A percentile compares a stretch with the other conserved stretches of the same genome.
phyloP scores from a whole-genome alignment of 2,888 invertebrate species.

The Mythimna impura region DNA sequence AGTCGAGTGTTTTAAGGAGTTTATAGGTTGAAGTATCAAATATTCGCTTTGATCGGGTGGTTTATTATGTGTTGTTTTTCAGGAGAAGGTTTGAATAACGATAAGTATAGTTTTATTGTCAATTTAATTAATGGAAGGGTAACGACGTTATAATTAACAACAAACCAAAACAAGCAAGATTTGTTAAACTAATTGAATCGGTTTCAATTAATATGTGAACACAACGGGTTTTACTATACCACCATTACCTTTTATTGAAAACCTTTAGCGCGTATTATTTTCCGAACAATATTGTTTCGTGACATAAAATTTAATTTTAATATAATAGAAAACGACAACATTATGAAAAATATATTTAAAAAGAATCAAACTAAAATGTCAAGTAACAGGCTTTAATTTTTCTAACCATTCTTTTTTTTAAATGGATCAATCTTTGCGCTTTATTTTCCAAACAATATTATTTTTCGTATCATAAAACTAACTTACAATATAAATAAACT shows the following conservation, averaged over 20 bases:
- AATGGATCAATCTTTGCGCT: not conserved
- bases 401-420: not conserved
- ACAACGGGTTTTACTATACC: not conserved
- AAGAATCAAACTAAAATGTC: conserved; percentile 5
- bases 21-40: conserved; percentile 40
- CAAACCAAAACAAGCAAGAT: conserved; percentile 11
- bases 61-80: conserved; percentile 27
- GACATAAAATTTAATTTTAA: not conserved
- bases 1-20: conserved; percentile 52
- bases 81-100: not conserved
- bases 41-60: not conserved
- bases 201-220: not conserved
- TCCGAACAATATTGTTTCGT: conserved; percentile 3
- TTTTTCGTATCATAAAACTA: not conserved
- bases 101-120: conserved; percentile 5
- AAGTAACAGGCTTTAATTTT: not conserved
- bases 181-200: not conserved
- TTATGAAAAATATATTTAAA: not conserved
- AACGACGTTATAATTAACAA: not conserved
- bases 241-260: not conserved
- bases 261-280: not conserved
- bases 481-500: not conserved
- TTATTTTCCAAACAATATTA: conserved; percentile 2
- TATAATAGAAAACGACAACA: not conserved
- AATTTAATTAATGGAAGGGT: not conserved